phyloP scores from a whole-genome alignment of 2,113 vertebrate genomes.

The Rhizomys pruinosus region DNA sequence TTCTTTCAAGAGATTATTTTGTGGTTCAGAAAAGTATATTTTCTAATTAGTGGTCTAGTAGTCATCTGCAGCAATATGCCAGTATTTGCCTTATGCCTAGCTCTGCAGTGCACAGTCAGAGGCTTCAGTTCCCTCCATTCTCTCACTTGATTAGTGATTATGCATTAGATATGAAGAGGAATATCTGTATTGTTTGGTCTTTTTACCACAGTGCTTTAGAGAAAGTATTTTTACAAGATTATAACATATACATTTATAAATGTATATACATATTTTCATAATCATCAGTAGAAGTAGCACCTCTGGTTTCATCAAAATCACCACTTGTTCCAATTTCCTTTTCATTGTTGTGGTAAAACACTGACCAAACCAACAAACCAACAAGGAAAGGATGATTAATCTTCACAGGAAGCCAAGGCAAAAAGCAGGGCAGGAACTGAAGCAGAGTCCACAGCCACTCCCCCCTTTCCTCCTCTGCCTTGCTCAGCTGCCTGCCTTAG shows the following conservation, averaged over 20 bases:
- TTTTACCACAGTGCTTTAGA: neutral
- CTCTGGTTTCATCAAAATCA: neutral
- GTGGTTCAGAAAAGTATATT: neutral
- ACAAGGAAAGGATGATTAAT: too few relatives aligned
- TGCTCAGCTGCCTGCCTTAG: too few relatives aligned
- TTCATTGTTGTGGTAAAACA: too few relatives aligned
- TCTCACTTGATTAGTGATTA: neutral
- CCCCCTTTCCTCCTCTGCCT: too few relatives aligned
- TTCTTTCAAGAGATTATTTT: constrained; percentile 20
- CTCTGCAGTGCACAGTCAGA: neutral
- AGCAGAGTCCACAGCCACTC: too few relatives aligned
- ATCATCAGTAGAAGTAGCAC: neutral
- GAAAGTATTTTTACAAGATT: neutral
- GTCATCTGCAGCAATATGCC: neutral
- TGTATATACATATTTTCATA: neutral
- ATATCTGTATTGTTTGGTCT: neutral
- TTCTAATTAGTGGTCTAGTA: neutral
- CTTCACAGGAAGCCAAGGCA: too few relatives aligned
- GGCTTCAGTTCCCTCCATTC: neutral
- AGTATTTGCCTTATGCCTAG: neutral
- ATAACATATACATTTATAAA: neutral
- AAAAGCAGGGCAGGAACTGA: too few relatives aligned
- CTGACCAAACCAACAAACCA: too few relatives aligned
- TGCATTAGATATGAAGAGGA: neutral
- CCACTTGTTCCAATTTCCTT: neutral